A percentile compares a stretch with the other conserved stretches of the same genome.
Evolutionary conservation across 2,113 vertebrate genomes (phyloP).

Genomic region (Anolis carolinensis): DNA sequence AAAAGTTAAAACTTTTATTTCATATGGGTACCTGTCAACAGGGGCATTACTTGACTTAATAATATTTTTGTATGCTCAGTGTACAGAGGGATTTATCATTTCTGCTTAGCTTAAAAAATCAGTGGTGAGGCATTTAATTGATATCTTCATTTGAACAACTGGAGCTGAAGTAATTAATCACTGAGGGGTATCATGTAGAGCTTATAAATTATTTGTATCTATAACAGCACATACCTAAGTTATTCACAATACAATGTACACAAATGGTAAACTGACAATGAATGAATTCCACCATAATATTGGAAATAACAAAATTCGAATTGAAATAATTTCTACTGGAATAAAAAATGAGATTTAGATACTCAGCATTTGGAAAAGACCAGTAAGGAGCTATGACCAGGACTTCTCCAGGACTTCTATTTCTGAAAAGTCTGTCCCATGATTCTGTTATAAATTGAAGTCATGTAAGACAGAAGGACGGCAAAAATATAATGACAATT

Average conservation of each 20-base stretch:
- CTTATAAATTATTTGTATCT: neutral
- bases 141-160: neutral
- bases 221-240: neutral
- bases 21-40: neutral
- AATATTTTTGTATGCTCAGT: neutral
- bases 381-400: neutral
- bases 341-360: neutral
- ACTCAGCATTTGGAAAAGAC: neutral
- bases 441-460: too few species aligned
- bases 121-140: neutral
- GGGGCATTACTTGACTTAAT: neutral
- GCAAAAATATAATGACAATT: too few species aligned
- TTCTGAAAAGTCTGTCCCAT: too few species aligned
- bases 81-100: neutral
- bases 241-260: neutral
- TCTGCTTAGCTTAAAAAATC: neutral
- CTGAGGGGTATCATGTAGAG: neutral
- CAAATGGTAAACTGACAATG: neutral
- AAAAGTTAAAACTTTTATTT: neutral
- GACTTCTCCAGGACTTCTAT: neutral
- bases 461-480: too few species aligned
- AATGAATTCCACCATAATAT: neutral
- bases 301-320: neutral
- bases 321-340: too few species aligned
- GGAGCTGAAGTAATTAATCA: neutral